Evolutionary conservation across 2,888 invertebrate species (phyloP).

Genomic region (Apamea crenata): DNA sequence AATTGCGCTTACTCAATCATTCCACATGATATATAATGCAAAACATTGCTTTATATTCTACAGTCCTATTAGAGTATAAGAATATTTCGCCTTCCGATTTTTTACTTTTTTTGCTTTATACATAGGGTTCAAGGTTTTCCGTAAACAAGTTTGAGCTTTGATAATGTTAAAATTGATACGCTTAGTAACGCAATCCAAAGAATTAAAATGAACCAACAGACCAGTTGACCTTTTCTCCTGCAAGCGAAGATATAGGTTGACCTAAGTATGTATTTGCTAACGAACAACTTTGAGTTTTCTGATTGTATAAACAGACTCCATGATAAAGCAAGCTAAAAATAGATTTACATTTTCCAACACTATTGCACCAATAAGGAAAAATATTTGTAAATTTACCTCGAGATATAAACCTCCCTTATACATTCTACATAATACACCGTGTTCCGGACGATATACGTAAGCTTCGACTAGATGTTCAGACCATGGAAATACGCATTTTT

Average conservation of each 20-base stretch:
- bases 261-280: too few relatives aligned
- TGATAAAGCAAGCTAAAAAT: background rate
- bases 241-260: background rate
- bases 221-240: background rate
- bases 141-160: background rate
- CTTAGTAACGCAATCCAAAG: background rate
- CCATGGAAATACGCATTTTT: too few relatives aligned
- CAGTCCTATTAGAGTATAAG: background rate
- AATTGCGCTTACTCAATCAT: conserved; percentile 35
- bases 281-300: background rate
- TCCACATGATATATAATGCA: conserved; percentile 5
- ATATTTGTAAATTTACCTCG: background rate
- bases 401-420: too few relatives aligned
- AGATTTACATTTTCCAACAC: background rate
- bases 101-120: background rate
- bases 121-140: background rate
- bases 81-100: background rate
- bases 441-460: too few relatives aligned
- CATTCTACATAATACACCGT: too few relatives aligned
- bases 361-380: background rate
- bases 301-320: background rate
- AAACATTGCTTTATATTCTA: background rate
- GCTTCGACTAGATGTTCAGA: too few relatives aligned
- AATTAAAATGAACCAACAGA: background rate
- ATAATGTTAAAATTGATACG: conserved; percentile 18